Percentiles rank a stretch among this genome's conserved stretches.
phyloP scores from a whole-genome alignment of 92 coral and sea anemone species.

The Epizoanthus ramosus region DNA sequence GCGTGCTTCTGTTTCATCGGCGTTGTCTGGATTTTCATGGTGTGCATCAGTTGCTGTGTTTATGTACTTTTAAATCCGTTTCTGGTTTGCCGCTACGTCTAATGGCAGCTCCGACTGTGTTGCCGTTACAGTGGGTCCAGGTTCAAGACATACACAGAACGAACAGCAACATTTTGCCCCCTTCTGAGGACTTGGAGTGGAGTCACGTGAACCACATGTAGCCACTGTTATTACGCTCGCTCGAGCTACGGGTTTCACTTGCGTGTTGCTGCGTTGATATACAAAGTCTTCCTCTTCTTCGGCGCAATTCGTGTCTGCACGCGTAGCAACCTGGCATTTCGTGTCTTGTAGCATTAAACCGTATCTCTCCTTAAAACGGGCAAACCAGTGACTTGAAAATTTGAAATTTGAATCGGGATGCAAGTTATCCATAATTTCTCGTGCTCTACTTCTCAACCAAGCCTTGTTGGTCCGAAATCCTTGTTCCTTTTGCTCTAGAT shows the following conservation, averaged over 20 bases:
- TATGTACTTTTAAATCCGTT: no score
- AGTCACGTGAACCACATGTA: conserved; percentile 8
- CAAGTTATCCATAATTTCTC: conserved; percentile 32
- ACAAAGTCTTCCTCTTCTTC: background rate
- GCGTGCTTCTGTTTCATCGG: no score
- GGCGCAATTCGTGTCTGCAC: background rate
- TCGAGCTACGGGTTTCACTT: background rate
- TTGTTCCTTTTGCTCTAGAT: conserved; percentile 21
- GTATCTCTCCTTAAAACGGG: conserved; percentile 37
- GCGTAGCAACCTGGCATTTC: background rate
- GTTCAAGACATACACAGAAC: conserved; percentile 27
- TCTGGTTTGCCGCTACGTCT: no score
- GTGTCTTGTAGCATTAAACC: conserved; percentile 22
- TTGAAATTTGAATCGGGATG: conserved; percentile 38
- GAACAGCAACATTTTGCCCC: conserved; percentile 29
- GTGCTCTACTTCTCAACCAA: conserved; percentile 43
- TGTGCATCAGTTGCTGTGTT: no score
- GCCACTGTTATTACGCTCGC: conserved; percentile 20
- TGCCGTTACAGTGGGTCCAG: conserved; percentile 7
- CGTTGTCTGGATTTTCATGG: no score
- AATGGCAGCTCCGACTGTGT: background rate
- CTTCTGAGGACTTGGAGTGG: conserved; percentile 2
- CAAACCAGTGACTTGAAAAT: conserved; percentile 42
- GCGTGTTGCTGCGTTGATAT: background rate
- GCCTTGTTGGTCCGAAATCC: conserved; percentile 4